These are phyloP conservation scores for Tarsius wallacei DNA, from an alignment of 2,797 vertebrate species.

Conservation along the genomic window DNA sequence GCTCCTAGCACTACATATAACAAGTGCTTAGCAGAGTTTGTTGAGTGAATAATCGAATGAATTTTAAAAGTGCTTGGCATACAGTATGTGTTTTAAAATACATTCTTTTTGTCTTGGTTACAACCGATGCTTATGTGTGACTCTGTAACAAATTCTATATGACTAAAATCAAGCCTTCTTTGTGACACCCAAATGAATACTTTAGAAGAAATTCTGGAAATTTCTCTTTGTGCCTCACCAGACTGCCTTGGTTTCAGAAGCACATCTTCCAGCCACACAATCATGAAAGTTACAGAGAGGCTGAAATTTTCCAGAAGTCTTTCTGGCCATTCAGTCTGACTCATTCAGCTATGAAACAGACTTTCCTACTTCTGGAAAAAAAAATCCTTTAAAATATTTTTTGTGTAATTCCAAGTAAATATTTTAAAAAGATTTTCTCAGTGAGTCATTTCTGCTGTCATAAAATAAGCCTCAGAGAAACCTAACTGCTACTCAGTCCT, in stretches of 20 bases:
- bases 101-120: neutral
- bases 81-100: neutral
- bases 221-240: neutral
- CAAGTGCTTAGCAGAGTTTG: neutral
- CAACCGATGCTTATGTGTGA: neutral
- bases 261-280: neutral
- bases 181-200: neutral
- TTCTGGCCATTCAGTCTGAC: neutral
- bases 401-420: constrained; percentile 83
- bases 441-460: constrained; percentile 66
- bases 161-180: constrained; percentile 6
- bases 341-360: constrained; percentile 54
- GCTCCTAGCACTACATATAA: neutral
- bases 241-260: neutral
- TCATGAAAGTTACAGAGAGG: neutral
- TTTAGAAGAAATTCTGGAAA: neutral
- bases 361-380: constrained; percentile 79
- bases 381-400: constrained; percentile 77
- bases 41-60: neutral
- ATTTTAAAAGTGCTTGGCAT: neutral
- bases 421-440: constrained; percentile 77
- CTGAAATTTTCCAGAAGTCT: constrained; percentile 15
- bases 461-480: constrained; percentile 72
- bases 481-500: constrained; percentile 24
- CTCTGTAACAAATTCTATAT: neutral